phyloP scores from a whole-genome alignment of 2,888 invertebrate species.

The Corythucha ciliata region DNA sequence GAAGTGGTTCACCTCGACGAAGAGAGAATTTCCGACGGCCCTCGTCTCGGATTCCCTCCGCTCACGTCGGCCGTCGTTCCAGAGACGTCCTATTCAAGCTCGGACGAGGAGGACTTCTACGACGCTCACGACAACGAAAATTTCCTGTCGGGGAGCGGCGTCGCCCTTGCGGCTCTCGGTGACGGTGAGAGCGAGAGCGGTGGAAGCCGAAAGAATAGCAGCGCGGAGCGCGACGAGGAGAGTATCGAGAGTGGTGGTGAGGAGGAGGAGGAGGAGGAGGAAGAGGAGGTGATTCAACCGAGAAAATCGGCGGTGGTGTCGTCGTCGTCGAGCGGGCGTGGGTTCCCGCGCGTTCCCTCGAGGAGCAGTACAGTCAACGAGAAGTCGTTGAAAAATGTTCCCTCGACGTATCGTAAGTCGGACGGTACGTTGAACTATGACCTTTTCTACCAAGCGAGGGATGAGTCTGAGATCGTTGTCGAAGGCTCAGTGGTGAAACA shows the following conservation, averaged over 20 bases:
- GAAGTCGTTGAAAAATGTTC: not conserved
- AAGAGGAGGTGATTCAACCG: too few species aligned
- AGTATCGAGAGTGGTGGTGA: not conserved
- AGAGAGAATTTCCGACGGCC: constrained; percentile 19
- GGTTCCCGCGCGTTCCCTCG: too few species aligned
- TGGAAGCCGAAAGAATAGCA: too few species aligned
- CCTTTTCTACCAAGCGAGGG: constrained; percentile 83
- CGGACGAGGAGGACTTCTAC: constrained; percentile 91
- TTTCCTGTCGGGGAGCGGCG: too few species aligned
- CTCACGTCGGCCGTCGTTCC: constrained; percentile 52
- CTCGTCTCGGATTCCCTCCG: too few species aligned
- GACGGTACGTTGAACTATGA: constrained; percentile 74
- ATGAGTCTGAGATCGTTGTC: constrained; percentile 63
- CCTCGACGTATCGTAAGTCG: constrained; percentile 38
- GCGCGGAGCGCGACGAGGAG: constrained; percentile 3
- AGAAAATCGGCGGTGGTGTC: too few species aligned
- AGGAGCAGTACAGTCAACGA: too few species aligned
- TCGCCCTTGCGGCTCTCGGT: too few species aligned
- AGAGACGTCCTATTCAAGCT: constrained; percentile 90
- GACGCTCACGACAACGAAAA: constrained; percentile 76
- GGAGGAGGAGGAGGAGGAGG: too few species aligned
- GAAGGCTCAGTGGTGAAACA: constrained; percentile 97
- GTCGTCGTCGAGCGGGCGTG: too few species aligned
- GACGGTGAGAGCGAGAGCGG: too few species aligned
- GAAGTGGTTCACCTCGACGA: constrained; percentile 27